Evolutionary conservation across 2,113 vertebrate genomes (phyloP).

Genomic region (Stegastes partitus): DNA sequence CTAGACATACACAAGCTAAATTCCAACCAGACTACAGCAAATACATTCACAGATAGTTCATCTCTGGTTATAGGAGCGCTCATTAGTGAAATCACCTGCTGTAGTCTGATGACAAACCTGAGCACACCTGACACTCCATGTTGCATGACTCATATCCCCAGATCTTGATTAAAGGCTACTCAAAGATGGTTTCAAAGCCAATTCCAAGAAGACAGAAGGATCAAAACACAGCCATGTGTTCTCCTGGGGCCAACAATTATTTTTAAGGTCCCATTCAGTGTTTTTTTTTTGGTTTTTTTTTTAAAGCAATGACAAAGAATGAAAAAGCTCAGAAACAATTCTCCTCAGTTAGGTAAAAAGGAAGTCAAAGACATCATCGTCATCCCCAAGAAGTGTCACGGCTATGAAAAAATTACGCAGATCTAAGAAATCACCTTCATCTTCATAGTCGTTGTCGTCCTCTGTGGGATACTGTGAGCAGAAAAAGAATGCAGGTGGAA

Average conservation of each 20-base stretch:
- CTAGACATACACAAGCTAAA: not conserved
- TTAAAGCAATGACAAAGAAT: conserved; percentile 35
- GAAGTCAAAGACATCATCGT: not conserved
- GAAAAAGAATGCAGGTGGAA: not conserved
- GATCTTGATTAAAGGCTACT: not conserved
- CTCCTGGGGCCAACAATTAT: not conserved
- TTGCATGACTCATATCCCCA: not conserved
- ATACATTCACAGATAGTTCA: not conserved
- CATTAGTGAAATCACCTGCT: conserved; percentile 4
- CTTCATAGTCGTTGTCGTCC: conserved; percentile 59
- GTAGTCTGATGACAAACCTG: not conserved
- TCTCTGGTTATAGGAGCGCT: conserved; percentile 8
- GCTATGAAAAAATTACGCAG: conserved; percentile 77
- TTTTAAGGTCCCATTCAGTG: not conserved
- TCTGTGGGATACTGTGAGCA: conserved; percentile 52
- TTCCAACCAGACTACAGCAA: conserved; percentile 4
- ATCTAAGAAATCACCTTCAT: conserved; percentile 71
- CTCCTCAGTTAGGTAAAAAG: conserved; percentile 48
- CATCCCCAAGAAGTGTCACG: conserved; percentile 67
- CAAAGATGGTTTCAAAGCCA: not conserved
- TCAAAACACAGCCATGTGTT: conserved; percentile 24
- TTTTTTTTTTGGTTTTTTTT: no score
- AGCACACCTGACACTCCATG: not conserved
- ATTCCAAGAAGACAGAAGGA: conserved; percentile 7
- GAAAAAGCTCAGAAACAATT: conserved; percentile 32